These are phyloP conservation scores for Bombyx mandarina DNA, from an alignment of 1,140 invertebrate species.

Conservation along the genomic window DNA sequence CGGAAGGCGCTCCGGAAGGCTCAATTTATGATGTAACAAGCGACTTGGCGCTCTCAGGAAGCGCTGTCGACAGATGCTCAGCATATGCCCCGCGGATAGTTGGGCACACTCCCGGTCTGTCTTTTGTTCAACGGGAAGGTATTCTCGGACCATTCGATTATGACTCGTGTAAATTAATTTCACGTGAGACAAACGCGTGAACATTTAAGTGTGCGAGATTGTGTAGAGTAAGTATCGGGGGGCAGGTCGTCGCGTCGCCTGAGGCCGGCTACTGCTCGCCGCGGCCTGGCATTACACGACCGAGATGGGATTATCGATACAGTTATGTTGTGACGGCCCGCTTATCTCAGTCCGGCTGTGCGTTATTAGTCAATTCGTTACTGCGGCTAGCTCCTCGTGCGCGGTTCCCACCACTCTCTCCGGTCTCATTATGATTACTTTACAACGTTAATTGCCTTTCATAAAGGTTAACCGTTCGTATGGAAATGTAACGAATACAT, in stretches of 20 bases:
- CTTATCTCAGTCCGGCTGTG: constrained; percentile 39
- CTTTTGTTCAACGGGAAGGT: constrained; percentile 33
- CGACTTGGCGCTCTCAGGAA: constrained; percentile 41
- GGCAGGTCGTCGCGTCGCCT: constrained; percentile 24
- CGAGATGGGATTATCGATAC: constrained; percentile 55
- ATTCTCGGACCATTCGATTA: constrained; percentile 30
- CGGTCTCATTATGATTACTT: constrained; percentile 21
- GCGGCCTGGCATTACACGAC: constrained; percentile 40
- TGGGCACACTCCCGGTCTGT: constrained; percentile 37
- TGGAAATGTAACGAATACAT: constrained; percentile 24
- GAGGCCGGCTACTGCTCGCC: constrained; percentile 32
- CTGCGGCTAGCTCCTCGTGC: constrained; percentile 9
- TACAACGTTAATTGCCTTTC: constrained; percentile 33
- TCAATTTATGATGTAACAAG: constrained; percentile 63
- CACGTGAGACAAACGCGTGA: constrained; percentile 19
- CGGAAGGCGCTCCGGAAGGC: constrained; percentile 58
- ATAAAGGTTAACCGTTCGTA: constrained; percentile 23
- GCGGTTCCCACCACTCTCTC: constrained; percentile 29
- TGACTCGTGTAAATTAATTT: constrained; percentile 36
- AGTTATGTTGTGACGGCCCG: constrained; percentile 49
- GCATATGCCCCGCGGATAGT: constrained; percentile 46
- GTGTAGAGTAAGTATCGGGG: constrained; percentile 45
- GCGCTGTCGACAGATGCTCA: constrained; percentile 54
- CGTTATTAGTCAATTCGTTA: constrained; percentile 42
- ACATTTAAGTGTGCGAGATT: constrained; percentile 25